Base-by-base conservation (phyloP, 2,113 vertebrate genomes). In the Halichoeres trimaculatus region DNA sequence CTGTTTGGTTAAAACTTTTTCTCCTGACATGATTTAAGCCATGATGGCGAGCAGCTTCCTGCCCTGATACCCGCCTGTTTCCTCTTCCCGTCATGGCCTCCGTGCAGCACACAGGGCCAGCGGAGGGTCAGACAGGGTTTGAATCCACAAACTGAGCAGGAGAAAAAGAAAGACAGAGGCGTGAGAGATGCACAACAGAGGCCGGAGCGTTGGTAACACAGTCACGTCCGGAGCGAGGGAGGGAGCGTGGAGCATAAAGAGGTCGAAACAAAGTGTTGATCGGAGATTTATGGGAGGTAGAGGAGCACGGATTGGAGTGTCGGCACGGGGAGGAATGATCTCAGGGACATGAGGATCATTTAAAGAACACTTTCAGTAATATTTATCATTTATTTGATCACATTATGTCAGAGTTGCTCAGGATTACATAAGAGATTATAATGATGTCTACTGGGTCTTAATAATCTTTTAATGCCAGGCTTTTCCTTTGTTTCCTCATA, bases 41-140 rank as follows among this genome's bases (percentile, higher is more conserved):
- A 19, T 2, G 30, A 26, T 38, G 79, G 75, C 57, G 17, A 48
- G 60, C 5, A 14, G 72, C 84, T 90, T 89, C 88, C 90, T 86
- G 68, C 63, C 9, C 74, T 73, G 86, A 88, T 89, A 75, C 76
- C 87, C 64, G 74, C 74, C 86, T 88, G 87, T 85, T 92, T 92
- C 90, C 91, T 88, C 74, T 92, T 92, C 90, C 90, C 90, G 88
- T 90, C 87, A 78, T 87, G 84, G 73, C 67, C 78, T 1, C 66
- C 20, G 73, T 34, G 1, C 24, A 19, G 65, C 64, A 20, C 41
- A 43, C 13, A 43, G 71, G 83, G 86, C 81, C 75, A 66, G 83
- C 55, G 20, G 61, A 84, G 90, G 91, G 89, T 88, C 91, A 88
- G 78, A 68, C 40, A 26, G 80, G 88, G 81, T 79, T 87, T 80